phyloP scores from a whole-genome alignment of 2,113 vertebrate genomes.

The Tetrax tetrax region DNA sequence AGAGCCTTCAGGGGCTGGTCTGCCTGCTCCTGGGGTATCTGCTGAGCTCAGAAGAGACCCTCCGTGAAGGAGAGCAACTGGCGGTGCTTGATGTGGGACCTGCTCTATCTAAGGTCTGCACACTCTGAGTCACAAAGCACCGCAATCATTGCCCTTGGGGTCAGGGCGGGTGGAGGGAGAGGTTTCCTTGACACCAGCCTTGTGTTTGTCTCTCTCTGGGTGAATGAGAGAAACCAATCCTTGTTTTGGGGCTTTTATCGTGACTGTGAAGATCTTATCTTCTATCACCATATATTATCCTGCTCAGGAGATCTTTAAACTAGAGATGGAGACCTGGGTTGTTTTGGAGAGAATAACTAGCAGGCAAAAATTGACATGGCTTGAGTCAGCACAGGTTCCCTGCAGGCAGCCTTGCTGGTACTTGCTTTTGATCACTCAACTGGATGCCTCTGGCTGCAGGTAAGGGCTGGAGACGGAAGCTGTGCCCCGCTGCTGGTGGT shows the following conservation, averaged over 20 bases:
- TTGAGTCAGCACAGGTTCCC: conserved; percentile 36
- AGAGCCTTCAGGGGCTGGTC: background rate
- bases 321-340: background rate
- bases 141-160: background rate
- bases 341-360: background rate
- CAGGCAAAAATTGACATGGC: background rate
- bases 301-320: conserved; percentile 30
- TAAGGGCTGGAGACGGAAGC: background rate
- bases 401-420: conserved; percentile 25
- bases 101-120: background rate
- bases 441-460: conserved; percentile 1
- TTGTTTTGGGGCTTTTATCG: background rate
- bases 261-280: conserved; percentile 32
- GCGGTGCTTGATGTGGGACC: background rate
- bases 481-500: background rate
- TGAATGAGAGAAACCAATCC: conserved; percentile 14
- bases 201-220: background rate
- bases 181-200: conserved; percentile 12
- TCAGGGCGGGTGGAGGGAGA: background rate
- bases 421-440: conserved; percentile 46
- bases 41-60: background rate
- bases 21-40: background rate
- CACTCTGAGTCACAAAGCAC: conserved; percentile 36
- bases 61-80: background rate
- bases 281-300: background rate